phyloP scores from a whole-genome alignment of 23 tunicate species.

The Halocynthia aurantium region DNA sequence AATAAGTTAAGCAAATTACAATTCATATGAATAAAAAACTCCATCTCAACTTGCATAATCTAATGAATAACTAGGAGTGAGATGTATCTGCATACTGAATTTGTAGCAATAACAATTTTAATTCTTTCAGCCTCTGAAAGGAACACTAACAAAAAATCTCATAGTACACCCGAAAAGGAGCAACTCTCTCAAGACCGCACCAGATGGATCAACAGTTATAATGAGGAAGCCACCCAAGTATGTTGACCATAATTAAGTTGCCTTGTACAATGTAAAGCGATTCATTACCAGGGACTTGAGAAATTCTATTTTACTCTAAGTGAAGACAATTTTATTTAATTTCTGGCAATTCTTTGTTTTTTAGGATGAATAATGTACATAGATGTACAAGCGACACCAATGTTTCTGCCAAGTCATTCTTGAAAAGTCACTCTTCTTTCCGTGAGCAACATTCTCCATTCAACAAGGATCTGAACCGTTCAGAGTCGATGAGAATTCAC shows the following conservation, averaged over 20 bases:
- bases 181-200: constrained; percentile 29
- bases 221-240: constrained; percentile 54
- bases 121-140: constrained; percentile 12
- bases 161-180: constrained; percentile 34
- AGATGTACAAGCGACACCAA: constrained; percentile 7
- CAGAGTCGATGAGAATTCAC: constrained; percentile 83
- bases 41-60: no score
- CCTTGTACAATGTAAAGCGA: neutral
- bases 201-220: constrained; percentile 30
- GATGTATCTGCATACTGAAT: neutral
- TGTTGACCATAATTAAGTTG: neutral
- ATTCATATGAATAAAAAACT: no score
- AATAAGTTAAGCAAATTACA: neutral
- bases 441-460: constrained; percentile 2
- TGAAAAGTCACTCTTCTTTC: neutral
- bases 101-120: neutral
- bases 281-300: neutral
- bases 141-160: neutral
- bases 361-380: neutral
- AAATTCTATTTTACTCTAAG: neutral
- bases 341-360: neutral
- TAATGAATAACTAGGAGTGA: no score
- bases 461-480: constrained; percentile 51
- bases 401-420: constrained; percentile 1
- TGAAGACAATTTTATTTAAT: neutral